Evolutionary conservation across 2,888 invertebrate genomes (phyloP).

Genomic region (Empis stercorea): DNA sequence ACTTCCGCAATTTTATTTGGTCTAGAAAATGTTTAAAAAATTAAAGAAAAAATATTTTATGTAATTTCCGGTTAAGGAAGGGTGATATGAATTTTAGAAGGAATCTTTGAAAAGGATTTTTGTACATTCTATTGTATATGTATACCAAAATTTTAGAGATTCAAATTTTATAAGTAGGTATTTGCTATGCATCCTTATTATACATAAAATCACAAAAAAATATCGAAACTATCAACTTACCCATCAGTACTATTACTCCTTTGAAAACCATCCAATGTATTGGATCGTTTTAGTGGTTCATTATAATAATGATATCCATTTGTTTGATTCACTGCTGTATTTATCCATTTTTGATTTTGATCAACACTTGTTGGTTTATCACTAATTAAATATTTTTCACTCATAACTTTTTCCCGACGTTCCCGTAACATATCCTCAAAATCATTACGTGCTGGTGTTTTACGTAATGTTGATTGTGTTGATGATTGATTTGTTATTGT

Average conservation of each 20-base stretch:
- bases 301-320: constrained; percentile 18
- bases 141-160: too few relatives aligned
- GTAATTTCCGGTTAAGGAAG: too few relatives aligned
- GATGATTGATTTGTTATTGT: constrained; percentile 20
- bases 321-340: not conserved
- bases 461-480: constrained; percentile 20
- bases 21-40: too few relatives aligned
- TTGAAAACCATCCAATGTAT: constrained; percentile 22
- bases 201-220: not conserved
- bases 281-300: constrained; percentile 21
- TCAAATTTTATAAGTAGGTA: too few relatives aligned
- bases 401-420: constrained; percentile 34
- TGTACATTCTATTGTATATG: too few relatives aligned
- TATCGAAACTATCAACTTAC: constrained; percentile 14
- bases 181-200: too few relatives aligned
- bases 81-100: too few relatives aligned
- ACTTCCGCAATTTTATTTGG: too few relatives aligned
- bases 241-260: constrained; percentile 19
- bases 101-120: too few relatives aligned
- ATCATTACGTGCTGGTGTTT: constrained; percentile 32
- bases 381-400: constrained; percentile 18
- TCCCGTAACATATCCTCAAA: constrained; percentile 35
- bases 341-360: constrained; percentile 7
- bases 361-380: constrained; percentile 12
- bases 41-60: too few relatives aligned